These are phyloP conservation scores for Ciconia boyciana DNA, from an alignment of 2,113 vertebrate species.

Conservation along the genomic window DNA sequence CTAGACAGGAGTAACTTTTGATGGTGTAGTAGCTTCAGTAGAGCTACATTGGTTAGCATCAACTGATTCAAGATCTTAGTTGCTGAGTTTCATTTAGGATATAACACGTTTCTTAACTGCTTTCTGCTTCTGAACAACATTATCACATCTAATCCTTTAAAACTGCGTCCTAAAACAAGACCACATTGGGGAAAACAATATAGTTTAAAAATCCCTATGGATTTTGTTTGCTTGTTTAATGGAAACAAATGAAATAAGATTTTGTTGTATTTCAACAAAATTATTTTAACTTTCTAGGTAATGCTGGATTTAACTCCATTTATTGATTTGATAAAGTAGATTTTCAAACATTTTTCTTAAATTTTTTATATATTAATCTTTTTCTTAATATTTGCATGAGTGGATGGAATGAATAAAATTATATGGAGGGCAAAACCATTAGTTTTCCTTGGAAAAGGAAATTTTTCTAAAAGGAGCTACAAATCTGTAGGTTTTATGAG, in stretches of 20 bases:
- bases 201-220: neutral
- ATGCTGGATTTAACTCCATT: neutral
- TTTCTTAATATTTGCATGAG: neutral
- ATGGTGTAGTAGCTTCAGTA: neutral
- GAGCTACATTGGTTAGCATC: neutral
- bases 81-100: neutral
- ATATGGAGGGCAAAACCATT: neutral
- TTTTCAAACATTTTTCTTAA: neutral
- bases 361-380: neutral
- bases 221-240: neutral
- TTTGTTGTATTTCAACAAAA: neutral
- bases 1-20: neutral
- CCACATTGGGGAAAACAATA: accelerated
- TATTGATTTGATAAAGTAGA: neutral
- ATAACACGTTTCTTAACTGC: neutral
- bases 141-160: neutral
- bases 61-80: neutral
- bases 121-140: neutral
- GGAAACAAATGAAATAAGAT: neutral
- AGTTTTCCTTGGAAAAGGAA: neutral
- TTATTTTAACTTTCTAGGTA: neutral
- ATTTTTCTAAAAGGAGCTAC: neutral
- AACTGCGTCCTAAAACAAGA: neutral
- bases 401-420: neutral
- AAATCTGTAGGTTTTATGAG: neutral